A percentile compares a stretch with the other conserved stretches of the same genome.
Evolutionary conservation across 1,140 invertebrate species (phyloP).

Genomic region (Hypothenemus hampei): DNA sequence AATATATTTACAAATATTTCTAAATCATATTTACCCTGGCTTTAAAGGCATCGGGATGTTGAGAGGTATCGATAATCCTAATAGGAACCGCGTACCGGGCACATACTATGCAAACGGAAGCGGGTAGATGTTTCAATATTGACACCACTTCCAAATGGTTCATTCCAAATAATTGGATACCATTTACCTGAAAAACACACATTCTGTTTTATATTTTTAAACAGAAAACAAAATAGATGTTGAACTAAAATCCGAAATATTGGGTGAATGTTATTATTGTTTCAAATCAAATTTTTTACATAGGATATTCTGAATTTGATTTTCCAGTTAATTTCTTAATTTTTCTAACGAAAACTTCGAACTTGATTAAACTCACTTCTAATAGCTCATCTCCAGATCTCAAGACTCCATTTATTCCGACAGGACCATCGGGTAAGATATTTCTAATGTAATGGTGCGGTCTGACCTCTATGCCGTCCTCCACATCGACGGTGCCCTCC

Average conservation of each 20-base stretch:
- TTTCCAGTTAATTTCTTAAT: too few species aligned
- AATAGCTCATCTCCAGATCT: conserved; percentile 60
- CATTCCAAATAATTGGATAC: conserved; percentile 77
- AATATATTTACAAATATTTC: neutral
- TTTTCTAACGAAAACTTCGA: too few species aligned
- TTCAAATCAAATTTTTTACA: too few species aligned
- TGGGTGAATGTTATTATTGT: too few species aligned
- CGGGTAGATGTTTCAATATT: conserved; percentile 84
- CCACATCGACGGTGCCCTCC: conserved; percentile 80
- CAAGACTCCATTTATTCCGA: conserved; percentile 62
- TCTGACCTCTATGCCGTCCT: conserved; percentile 68
- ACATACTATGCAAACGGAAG: conserved; percentile 80
- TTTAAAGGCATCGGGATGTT: conserved; percentile 62
- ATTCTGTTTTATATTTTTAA: neutral
- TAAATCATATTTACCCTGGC: conserved; percentile 55
- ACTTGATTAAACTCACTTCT: conserved; percentile 55
- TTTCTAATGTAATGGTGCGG: conserved; percentile 78
- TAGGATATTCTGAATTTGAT: too few species aligned
- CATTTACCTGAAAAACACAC: conserved; percentile 69
- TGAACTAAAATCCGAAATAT: too few species aligned
- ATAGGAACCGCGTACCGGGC: conserved; percentile 54
- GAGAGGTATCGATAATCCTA: conserved; percentile 57
- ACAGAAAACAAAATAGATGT: too few species aligned
- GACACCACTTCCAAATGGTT: conserved; percentile 88
- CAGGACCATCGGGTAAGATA: conserved; percentile 76